Percentiles rank a stretch among this genome's conserved stretches.
phyloP scores from a whole-genome alignment of 2,113 vertebrate genomes.

The Todiramphus saurophagus region DNA sequence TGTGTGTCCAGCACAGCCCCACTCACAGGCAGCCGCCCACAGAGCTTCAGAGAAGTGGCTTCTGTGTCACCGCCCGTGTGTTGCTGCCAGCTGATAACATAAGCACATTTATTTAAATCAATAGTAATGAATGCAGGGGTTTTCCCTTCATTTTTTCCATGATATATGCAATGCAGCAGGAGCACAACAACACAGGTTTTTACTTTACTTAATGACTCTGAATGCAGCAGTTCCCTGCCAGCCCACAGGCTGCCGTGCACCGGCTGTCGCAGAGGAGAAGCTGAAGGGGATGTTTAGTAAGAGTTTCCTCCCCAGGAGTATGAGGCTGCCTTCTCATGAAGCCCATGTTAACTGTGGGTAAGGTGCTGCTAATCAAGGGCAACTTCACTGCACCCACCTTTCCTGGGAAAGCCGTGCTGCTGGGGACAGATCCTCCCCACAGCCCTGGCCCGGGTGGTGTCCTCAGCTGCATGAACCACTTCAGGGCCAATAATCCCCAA shows the following conservation, averaged over 20 bases:
- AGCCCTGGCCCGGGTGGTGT: accelerated
- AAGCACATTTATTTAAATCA: neutral
- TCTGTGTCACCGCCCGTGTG: accelerated
- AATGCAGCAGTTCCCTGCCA: neutral
- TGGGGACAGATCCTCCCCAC: accelerated
- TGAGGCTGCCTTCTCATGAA: neutral
- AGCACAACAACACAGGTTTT: neutral
- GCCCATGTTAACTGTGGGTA: accelerated
- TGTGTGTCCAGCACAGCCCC: neutral
- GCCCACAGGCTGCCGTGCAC: accelerated
- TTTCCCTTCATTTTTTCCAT: neutral
- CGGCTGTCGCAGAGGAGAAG: neutral
- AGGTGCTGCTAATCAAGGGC: neutral
- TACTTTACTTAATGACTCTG: neutral
- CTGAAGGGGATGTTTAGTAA: neutral
- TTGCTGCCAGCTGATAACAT: neutral
- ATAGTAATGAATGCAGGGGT: neutral
- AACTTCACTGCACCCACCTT: neutral
- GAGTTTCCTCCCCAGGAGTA: neutral
- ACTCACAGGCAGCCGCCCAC: neutral
- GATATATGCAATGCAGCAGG: neutral
- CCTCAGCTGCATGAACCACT: neutral
- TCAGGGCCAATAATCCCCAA: neutral
- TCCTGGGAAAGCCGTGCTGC: accelerated
- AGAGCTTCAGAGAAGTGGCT: neutral